A percentile compares a stretch with the other conserved stretches of the same genome.
Evolutionary conservation across 2,113 vertebrate genomes (phyloP).

Genomic region (Apaloderma vittatum): DNA sequence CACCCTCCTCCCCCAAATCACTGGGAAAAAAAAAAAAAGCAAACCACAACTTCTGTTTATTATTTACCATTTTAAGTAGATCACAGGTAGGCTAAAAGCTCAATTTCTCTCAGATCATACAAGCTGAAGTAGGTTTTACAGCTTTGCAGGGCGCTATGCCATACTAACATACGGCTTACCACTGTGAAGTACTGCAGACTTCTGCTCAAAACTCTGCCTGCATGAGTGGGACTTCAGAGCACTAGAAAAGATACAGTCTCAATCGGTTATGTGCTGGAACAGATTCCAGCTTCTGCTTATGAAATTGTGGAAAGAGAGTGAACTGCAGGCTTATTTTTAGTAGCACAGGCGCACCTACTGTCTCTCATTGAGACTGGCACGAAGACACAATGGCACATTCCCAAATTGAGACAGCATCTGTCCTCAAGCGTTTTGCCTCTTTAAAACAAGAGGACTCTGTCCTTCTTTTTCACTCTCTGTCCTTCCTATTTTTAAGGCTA

Average conservation of each 20-base stretch:
- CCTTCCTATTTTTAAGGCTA: not conserved
- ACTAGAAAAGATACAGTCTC: not conserved
- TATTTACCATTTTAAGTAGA: not conserved
- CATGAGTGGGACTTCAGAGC: not conserved
- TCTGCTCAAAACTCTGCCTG: not conserved
- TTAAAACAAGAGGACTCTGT: not conserved
- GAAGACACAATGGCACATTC: not conserved
- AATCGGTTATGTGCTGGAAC: not conserved
- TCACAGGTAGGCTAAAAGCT: not conserved
- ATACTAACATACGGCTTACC: not conserved
- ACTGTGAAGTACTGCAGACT: not conserved
- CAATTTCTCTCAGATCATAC: not conserved
- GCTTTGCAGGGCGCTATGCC: not conserved
- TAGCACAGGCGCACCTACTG: not conserved
- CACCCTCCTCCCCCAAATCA: not conserved
- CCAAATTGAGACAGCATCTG: not conserved
- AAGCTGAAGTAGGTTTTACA: not conserved
- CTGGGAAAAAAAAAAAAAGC: not conserved
- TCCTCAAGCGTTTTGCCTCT: not conserved
- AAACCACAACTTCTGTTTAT: not conserved
- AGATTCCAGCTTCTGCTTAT: not conserved
- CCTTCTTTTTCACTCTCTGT: not conserved
- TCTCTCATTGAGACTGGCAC: not conserved
- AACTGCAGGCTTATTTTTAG: slow-evolving; percentile 24
- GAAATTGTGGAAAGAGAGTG: not conserved